These are phyloP conservation scores for Neodontobutis hainanensis DNA, from an alignment of 2,113 vertebrate genomes.

Conservation along the genomic window DNA sequence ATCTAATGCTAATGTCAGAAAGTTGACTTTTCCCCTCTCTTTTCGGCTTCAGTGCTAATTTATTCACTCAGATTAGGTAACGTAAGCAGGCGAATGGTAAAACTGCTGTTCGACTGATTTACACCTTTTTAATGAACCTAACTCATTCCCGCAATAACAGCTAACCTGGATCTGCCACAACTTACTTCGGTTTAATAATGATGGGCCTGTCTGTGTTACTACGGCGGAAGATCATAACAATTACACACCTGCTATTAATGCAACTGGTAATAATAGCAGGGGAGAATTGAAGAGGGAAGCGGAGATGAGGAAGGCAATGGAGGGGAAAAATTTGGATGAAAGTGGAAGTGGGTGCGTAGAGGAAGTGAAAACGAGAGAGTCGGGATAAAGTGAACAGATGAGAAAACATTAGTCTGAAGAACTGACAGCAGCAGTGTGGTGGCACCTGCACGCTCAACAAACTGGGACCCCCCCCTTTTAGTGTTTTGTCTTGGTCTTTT, in stretches of 20 bases:
- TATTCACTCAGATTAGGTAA: neutral
- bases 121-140: neutral
- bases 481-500: too few relatives aligned
- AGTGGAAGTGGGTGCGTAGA: neutral
- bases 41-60: slow-evolving; percentile 1
- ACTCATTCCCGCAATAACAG: neutral
- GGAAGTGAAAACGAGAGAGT: neutral
- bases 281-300: neutral
- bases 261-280: slow-evolving; percentile 42
- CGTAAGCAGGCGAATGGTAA: slow-evolving; percentile 6
- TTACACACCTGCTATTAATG: slow-evolving; percentile 54
- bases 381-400: neutral
- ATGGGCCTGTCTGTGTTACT: slow-evolving; percentile 51
- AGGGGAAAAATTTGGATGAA: slow-evolving; percentile 20
- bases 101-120: neutral
- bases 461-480: neutral
- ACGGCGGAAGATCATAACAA: slow-evolving; percentile 56
- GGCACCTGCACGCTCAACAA: slow-evolving; percentile 11
- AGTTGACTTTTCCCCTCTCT: neutral
- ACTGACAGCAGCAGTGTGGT: slow-evolving; percentile 8
- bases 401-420: slow-evolving; percentile 12
- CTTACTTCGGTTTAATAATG: slow-evolving; percentile 38
- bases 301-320: neutral
- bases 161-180: slow-evolving; percentile 49
- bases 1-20: neutral